phyloP scores from a whole-genome alignment of 2,888 invertebrate species.

The Perizoma affinitatum region DNA sequence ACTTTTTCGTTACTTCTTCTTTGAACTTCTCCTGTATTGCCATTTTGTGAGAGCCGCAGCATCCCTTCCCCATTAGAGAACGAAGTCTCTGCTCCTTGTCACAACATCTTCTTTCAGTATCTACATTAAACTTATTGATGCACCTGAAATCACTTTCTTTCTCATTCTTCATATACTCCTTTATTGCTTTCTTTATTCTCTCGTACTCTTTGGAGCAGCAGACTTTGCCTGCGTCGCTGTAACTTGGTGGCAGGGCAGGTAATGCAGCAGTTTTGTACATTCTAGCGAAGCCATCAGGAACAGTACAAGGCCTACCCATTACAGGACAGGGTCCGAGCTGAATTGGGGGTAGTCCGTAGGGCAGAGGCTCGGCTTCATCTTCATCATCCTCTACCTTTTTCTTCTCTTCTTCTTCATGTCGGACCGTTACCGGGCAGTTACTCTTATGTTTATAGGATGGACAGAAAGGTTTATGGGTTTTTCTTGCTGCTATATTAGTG shows the following conservation, averaged over 20 bases:
- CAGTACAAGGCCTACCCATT: conserved; percentile 71
- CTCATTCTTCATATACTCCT: conserved; percentile 68
- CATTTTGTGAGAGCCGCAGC: conserved; percentile 74
- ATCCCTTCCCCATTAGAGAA: conserved; percentile 65
- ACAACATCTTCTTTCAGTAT: conserved; percentile 74
- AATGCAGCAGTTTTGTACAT: conserved; percentile 71
- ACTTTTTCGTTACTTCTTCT: conserved; percentile 46
- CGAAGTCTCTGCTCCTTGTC: conserved; percentile 70
- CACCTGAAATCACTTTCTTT: conserved; percentile 72
- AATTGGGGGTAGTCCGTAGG: conserved; percentile 75
- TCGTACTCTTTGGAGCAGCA: conserved; percentile 78
- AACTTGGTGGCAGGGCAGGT: conserved; percentile 65
- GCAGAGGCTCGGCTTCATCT: conserved; percentile 67
- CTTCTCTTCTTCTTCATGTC: conserved; percentile 60
- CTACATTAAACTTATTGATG: conserved; percentile 68
- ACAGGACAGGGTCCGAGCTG: conserved; percentile 77
- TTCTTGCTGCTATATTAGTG: conserved; percentile 57
- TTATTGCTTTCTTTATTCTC: conserved; percentile 73
- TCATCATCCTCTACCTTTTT: conserved; percentile 67
- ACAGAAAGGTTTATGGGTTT: conserved; percentile 69
- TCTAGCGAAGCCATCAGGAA: conserved; percentile 74
- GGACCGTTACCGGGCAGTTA: conserved; percentile 66
- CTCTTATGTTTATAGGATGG: conserved; percentile 70
- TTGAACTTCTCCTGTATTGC: conserved; percentile 68
- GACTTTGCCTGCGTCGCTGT: conserved; percentile 72